These are phyloP conservation scores for Carassius carassius DNA, from an alignment of 2,113 vertebrate species.

Conservation along the genomic window DNA sequence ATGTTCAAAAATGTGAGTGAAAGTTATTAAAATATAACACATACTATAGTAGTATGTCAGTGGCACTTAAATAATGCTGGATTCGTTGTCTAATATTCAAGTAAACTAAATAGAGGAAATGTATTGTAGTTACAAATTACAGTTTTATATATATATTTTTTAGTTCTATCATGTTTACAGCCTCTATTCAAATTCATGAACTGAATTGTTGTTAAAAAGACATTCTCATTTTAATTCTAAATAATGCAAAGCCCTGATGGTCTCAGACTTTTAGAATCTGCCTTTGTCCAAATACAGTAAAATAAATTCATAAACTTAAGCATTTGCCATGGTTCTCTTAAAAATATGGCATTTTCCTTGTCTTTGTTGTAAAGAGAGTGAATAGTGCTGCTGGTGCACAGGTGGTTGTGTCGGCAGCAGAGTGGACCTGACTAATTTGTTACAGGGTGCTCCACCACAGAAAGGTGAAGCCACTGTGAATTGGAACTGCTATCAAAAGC, in stretches of 20 bases:
- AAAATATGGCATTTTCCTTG: not conserved
- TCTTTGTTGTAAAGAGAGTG: not conserved
- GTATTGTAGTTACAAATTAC: too few relatives aligned
- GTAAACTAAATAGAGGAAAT: too few relatives aligned
- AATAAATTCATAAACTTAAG: not conserved
- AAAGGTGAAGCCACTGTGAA: conserved; percentile 20
- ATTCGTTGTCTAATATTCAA: too few relatives aligned
- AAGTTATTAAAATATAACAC: too few relatives aligned
- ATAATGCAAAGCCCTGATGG: too few relatives aligned
- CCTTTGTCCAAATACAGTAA: not conserved
- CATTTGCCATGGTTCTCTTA: not conserved
- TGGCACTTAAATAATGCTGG: too few relatives aligned
- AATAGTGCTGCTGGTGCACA: not conserved
- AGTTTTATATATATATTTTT: too few relatives aligned
- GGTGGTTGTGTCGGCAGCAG: conserved; percentile 17
- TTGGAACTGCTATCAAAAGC: conserved; percentile 17
- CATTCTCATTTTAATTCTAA: too few relatives aligned
- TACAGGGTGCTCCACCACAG: conserved; percentile 30
- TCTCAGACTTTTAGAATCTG: not conserved
- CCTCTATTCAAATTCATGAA: not conserved
- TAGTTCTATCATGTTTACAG: not conserved
- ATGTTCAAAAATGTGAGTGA: too few relatives aligned
- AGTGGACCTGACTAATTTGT: conserved; percentile 39
- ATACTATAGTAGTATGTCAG: too few relatives aligned
- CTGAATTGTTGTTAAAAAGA: too few relatives aligned